phyloP scores from a whole-genome alignment of 92 coral and sea anemone genomes.

The Montipora capitata region DNA sequence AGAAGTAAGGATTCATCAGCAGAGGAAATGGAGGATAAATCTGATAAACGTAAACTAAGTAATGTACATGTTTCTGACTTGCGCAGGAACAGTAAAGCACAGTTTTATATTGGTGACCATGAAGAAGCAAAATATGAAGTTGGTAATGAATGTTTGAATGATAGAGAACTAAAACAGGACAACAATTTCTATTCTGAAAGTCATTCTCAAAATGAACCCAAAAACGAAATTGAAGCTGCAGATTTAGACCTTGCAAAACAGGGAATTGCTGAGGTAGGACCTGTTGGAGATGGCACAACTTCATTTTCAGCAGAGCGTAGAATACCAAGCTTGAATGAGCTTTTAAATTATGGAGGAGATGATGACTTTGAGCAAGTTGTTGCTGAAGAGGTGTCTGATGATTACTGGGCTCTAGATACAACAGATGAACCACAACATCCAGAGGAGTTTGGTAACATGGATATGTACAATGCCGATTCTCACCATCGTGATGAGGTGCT shows the following conservation, averaged over 20 bases:
- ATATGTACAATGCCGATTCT: conserved; percentile 2
- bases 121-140: conserved; percentile 14
- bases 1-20: background rate
- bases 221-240: background rate
- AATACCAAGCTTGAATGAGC: conserved; percentile 51
- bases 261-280: conserved; percentile 10
- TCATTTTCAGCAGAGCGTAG: conserved; percentile 2
- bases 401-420: conserved; percentile 44
- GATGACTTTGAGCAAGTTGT: conserved; percentile 6
- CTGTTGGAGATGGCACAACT: background rate
- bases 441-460: conserved; percentile 13
- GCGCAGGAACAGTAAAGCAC: background rate
- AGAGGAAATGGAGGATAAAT: background rate
- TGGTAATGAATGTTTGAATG: background rate
- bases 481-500: conserved; percentile 60
- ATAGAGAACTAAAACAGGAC: conserved; percentile 34
- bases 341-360: conserved; percentile 10
- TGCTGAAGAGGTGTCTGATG: conserved; percentile 21
- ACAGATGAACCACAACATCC: background rate
- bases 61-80: conserved; percentile 1
- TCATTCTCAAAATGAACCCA: background rate
- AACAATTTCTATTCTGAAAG: conserved; percentile 45
- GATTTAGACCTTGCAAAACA: background rate
- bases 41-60: conserved; percentile 1
- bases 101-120: conserved; percentile 32